Base-by-base conservation (phyloP, 2,113 vertebrate species). In the Sphaerodactylus townsendi region DNA sequence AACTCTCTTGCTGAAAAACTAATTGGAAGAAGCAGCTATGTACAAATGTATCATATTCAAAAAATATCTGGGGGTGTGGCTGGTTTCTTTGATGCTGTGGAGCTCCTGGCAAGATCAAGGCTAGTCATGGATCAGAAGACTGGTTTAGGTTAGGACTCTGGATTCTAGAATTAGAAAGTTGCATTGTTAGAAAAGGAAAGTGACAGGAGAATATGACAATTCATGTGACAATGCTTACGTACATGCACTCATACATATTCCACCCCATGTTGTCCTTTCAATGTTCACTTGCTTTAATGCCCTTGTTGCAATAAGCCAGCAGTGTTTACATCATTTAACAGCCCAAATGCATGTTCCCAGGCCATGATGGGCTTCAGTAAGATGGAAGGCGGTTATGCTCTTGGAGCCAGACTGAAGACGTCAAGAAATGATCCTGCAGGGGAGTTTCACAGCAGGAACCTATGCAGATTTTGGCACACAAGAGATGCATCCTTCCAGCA, bases 11-110 rank as follows among this genome's bases (percentile, higher is more conserved):
- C 30, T 17, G 39, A 35, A 35, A 76, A 37, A 84, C 23, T 35
- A 9, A 71, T 48, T 78, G 19, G 44, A 35, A 25, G 66, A 76
- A 35, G 44, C 46, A 53, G 33, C 35, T 76, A 41, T 83, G 41
- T 85, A 85, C 23, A 59, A 79, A 78, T 72, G 65, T 33, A 72
- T 48, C 33, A 72, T 85, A 79, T 48, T 71, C 68, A 72, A 76
- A 72, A 33, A 72, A 62, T 79, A 46, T 62, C 59, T 44, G 41
- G 25, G 35, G 33, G 11, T 56, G 30, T 19, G 33, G 37, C 37
- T 70, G 25, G 37, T 78, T 62, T 78, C n/a, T 84, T 84, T 84
- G 19, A 33, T 8, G 1, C 73, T 62, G n/a, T 71, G 48, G 50
- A 13, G 35, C 2, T 2, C 13, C 25, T 28, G 56, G 21, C 13